These are phyloP conservation scores for Microplitis deprimator DNA, from an alignment of 2,888 invertebrate species.

Conservation along the genomic window DNA sequence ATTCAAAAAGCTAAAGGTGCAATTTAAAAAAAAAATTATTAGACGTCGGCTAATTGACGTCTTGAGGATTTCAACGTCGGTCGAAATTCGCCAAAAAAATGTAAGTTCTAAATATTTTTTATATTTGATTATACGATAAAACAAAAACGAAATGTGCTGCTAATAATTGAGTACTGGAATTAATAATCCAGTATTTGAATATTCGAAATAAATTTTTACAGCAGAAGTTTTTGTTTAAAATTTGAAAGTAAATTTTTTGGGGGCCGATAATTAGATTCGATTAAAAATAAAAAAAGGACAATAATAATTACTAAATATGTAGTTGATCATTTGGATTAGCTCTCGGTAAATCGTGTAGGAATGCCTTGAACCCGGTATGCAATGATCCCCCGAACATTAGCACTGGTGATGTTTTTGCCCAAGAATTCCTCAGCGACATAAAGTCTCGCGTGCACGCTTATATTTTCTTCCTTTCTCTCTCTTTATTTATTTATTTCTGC, in stretches of 20 bases:
- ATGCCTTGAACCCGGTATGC: slow-evolving; percentile 30
- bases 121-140: no score
- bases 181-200: no score
- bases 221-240: no score
- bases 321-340: slow-evolving; percentile 11
- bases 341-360: slow-evolving; percentile 31
- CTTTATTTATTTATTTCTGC: slow-evolving; percentile 11
- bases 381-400: slow-evolving; percentile 44
- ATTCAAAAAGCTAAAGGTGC: no score
- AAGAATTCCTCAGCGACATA: slow-evolving; percentile 45
- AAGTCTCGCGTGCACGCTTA: slow-evolving; percentile 42
- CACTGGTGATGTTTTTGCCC: slow-evolving; percentile 48
- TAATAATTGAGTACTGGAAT: no score
- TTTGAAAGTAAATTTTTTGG: not conserved
- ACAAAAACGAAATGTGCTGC: no score
- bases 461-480: slow-evolving; percentile 21
- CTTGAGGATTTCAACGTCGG: no score
- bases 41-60: no score
- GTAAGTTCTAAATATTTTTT: no score
- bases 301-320: slow-evolving; percentile 14
- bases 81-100: no score
- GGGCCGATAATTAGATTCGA: not conserved
- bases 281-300: not conserved
- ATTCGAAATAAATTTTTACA: no score
- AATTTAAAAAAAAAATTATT: no score